A percentile compares a stretch with the other conserved stretches of the same genome.
Conservation (phyloP, 1,140 invertebrate species). For the Littorina saxatilis region DNA sequence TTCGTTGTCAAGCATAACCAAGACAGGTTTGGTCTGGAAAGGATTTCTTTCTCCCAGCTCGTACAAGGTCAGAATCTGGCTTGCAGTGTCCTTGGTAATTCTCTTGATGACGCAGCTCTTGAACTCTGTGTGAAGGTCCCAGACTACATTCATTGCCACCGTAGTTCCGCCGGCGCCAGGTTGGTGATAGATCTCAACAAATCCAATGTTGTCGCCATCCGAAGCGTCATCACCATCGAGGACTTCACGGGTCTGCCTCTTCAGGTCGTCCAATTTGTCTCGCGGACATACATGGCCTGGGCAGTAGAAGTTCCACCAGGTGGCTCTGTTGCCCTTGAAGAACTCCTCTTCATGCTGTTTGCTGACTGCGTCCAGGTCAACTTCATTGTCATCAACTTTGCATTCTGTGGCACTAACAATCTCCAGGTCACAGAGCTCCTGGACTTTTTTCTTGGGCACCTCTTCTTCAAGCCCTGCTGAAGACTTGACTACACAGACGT, state of each 20-base stretch:
- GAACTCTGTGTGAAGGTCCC: conserved; percentile 55
- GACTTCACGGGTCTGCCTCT: conserved; percentile 31
- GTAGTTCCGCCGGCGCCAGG: conserved; percentile 66
- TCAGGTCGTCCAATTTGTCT: conserved; percentile 31
- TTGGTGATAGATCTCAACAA: conserved; percentile 57
- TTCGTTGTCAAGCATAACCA: conserved; percentile 66
- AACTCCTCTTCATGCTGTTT: conserved; percentile 51
- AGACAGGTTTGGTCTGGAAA: conserved; percentile 44
- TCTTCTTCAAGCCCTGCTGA: conserved; percentile 53
- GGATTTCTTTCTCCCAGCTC: conserved; percentile 44
- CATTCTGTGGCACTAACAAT: conserved; percentile 56
- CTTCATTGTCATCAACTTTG: conserved; percentile 27
- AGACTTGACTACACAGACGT: conserved; percentile 47
- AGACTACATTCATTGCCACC: conserved; percentile 58
- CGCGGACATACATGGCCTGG: conserved; percentile 55
- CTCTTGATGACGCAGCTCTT: conserved; percentile 59
- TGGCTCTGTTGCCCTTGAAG: conserved; percentile 53
- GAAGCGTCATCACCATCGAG: conserved; percentile 47
- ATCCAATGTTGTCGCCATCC: conserved; percentile 53
- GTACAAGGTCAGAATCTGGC: conserved; percentile 53
- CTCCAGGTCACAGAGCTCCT: conserved; percentile 57
- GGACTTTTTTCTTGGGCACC: conserved; percentile 51
- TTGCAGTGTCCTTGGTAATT: conserved; percentile 55
- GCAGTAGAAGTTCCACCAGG: conserved; percentile 63
- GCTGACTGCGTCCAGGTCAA: conserved; percentile 37